Base-by-base conservation (phyloP, 1,140 invertebrate genomes). In the Euura lappo region DNA sequence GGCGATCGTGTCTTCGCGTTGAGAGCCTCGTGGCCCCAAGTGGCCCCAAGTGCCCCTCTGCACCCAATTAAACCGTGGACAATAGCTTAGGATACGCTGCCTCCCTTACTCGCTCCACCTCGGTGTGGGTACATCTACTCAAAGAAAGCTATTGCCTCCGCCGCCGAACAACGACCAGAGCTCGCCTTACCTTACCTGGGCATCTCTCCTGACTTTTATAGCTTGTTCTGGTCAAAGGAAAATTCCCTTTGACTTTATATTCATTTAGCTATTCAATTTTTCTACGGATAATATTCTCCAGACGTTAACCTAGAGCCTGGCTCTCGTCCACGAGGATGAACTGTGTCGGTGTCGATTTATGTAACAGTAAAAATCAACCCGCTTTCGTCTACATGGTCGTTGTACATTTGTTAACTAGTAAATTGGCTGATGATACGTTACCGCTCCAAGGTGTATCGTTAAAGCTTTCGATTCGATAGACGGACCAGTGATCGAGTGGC, bases 41-140 rank as follows among this genome's bases (percentile, higher is more conserved):
- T 78, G 66, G 78, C 79, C 78, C 28, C 28, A 28, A 28, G 28
- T 28, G 28, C 28, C 76, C 79, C 77, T 79, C 77, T 79, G 79
- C 79, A 80, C 79, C 79, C 79, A 80, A 80, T 80, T 80, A 80
- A 80, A 78, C 78, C 76, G 72, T 70, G 78, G 73, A 74, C 78
- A 79, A 80, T 80, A 80, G 79, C 79, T 80, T 79, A 80, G 78
- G 66, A 67, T 78, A 79, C 75, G 74, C 76, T 72, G 78, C 71
- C 72, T 60, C 8, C 51, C 13, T 60, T 60, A 60, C 51, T n/a
- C 51, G 51, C 13, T 60, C 51, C 51, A 60, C 51, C 13, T 8
- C 13, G 13, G 51, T 60, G 13, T n/a, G 10, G 51, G 51, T 60
- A 60, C 6, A 60, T 60, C 51, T 60, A 60, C 51, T 60, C 51